A percentile compares a stretch with the other conserved stretches of the same genome.
Conservation (phyloP, 2,113 vertebrate species). For the Labeo catla region DNA sequence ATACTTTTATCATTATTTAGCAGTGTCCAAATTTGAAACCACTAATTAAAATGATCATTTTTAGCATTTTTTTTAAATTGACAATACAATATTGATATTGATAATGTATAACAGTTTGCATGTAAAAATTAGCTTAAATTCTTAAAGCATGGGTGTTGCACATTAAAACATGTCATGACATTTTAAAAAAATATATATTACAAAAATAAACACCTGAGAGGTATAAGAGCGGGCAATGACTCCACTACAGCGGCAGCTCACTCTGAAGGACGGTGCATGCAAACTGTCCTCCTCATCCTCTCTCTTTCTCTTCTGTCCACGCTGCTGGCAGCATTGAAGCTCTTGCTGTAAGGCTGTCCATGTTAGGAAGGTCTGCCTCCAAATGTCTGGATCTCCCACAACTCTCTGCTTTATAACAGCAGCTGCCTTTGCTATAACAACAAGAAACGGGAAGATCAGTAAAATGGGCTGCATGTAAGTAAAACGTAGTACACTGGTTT, state of each 20-base stretch:
- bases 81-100: neutral
- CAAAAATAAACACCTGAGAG: conserved; percentile 77
- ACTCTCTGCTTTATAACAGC: conserved; percentile 66
- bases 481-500: neutral
- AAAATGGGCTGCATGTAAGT: neutral
- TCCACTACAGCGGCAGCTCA: conserved; percentile 90
- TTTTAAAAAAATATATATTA: neutral
- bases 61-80: neutral
- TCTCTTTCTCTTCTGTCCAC: conserved; percentile 50
- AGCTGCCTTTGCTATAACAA: conserved; percentile 64
- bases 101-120: neutral
- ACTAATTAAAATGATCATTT: neutral
- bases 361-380: conserved; percentile 62
- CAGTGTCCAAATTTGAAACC: neutral
- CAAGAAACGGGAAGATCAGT: neutral
- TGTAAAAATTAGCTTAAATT: neutral
- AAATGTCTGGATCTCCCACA: conserved; percentile 59
- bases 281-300: conserved; percentile 40
- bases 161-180: neutral
- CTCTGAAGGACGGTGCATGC: conserved; percentile 77
- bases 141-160: neutral
- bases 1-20: neutral
- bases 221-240: conserved; percentile 73
- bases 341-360: conserved; percentile 71
- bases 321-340: conserved; percentile 37